These are phyloP conservation scores for Scyliorhinus canicula DNA, from an alignment of 2,797 vertebrate species.

Conservation along the genomic window DNA sequence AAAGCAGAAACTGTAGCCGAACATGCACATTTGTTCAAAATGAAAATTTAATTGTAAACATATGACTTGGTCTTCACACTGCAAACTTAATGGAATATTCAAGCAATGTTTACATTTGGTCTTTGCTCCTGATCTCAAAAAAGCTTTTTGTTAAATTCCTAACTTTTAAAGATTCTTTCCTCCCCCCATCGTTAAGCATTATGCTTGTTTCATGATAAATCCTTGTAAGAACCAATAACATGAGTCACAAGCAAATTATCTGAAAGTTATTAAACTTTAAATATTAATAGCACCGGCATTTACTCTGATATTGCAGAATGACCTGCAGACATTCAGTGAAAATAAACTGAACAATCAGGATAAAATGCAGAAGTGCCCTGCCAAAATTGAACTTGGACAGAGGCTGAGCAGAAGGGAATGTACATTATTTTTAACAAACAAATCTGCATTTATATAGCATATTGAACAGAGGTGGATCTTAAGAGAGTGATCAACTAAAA, in stretches of 20 bases:
- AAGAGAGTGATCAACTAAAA: background rate
- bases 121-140: background rate
- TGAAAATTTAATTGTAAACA: slow-evolving; percentile 15
- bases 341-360: background rate
- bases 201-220: background rate
- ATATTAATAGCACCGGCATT: background rate
- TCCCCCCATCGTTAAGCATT: background rate
- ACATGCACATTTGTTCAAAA: background rate
- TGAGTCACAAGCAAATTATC: background rate
- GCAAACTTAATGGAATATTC: background rate
- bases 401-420: background rate
- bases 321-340: no score
- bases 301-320: background rate
- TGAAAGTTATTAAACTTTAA: background rate
- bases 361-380: background rate
- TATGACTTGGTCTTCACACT: background rate
- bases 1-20: background rate
- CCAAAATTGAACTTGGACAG: background rate
- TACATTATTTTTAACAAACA: background rate
- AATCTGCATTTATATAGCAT: background rate
- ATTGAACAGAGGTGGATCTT: background rate
- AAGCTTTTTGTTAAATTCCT: background rate
- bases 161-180: no score
- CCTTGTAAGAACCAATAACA: background rate
- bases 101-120: background rate